Evolutionary conservation across 2,888 invertebrate genomes (phyloP).

Genomic region (Boloria euphrosyne): DNA sequence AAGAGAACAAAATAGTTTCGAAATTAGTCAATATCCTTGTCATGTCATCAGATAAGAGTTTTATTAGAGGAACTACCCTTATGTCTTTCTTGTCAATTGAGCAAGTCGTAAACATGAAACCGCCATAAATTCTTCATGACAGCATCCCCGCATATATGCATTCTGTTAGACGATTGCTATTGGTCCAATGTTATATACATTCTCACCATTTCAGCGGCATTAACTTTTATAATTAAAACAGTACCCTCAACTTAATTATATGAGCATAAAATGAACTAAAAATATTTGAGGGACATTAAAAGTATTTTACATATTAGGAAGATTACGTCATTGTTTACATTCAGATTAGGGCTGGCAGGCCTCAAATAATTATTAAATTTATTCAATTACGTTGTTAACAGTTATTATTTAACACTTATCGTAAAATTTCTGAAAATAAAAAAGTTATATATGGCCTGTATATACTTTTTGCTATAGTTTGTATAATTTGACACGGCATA

Average conservation of each 20-base stretch:
- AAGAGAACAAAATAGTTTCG: too few relatives aligned
- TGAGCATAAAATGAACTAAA: not conserved
- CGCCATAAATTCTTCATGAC: conserved; percentile 29
- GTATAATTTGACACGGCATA: conserved; percentile 45
- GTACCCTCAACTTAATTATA: not conserved
- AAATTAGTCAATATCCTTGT: conserved; percentile 1
- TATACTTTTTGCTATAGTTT: conserved; percentile 32
- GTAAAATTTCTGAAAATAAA: not conserved
- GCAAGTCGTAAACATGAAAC: conserved; percentile 32
- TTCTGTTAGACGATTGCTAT: conserved; percentile 8
- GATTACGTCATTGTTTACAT: too few relatives aligned
- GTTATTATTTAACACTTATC: not conserved
- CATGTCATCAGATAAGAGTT: conserved; percentile 12
- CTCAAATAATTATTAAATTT: too few relatives aligned
- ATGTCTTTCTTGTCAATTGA: conserved; percentile 30
- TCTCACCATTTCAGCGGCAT: not conserved
- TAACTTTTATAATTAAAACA: conserved; percentile 1
- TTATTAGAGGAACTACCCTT: conserved; percentile 14
- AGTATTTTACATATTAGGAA: not conserved
- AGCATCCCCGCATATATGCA: conserved; percentile 17
- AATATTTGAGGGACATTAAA: not conserved
- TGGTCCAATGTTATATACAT: not conserved
- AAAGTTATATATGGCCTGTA: not conserved
- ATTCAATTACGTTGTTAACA: not conserved
- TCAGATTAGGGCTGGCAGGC: too few relatives aligned